Conservation (phyloP, 1,140 invertebrate genomes). For the Goniozus legneri region DNA sequence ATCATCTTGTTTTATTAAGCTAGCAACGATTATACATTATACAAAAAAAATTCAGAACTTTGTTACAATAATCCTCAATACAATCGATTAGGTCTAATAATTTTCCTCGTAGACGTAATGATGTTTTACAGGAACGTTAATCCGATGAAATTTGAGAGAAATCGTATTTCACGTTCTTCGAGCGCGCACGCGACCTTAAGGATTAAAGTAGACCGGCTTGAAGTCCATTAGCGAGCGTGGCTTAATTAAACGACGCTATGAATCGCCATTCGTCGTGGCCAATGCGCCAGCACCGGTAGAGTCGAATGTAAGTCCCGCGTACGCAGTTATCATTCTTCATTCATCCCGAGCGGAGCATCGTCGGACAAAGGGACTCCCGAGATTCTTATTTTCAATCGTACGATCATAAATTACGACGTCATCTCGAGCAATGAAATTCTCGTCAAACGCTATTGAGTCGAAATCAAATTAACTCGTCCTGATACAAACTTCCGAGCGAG, state of each 20-base stretch:
- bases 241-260: conserved; percentile 35
- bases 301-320: conserved; percentile 10
- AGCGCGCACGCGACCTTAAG: conserved; percentile 13
- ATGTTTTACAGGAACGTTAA: neutral
- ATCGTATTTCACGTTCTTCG: conserved; percentile 1
- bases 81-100: neutral
- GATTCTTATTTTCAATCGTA: no score
- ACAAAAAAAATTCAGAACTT: neutral
- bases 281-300: no score
- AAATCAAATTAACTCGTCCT: no score
- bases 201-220: conserved; percentile 31
- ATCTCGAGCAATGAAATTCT: neutral
- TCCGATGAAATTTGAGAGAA: neutral
- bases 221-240: conserved; percentile 33
- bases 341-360: neutral
- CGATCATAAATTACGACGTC: neutral
- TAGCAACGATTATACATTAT: neutral
- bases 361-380: neutral
- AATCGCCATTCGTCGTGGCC: conserved; percentile 36
- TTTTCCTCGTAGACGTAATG: neutral
- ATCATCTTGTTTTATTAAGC: neutral
- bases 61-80: neutral
- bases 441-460: no score
- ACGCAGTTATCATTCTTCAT: neutral
- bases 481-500: no score